A percentile compares a stretch with the other conserved stretches of the same genome.
phyloP scores from a whole-genome alignment of 2,888 invertebrate species.

The Plagiodera versicolora region DNA sequence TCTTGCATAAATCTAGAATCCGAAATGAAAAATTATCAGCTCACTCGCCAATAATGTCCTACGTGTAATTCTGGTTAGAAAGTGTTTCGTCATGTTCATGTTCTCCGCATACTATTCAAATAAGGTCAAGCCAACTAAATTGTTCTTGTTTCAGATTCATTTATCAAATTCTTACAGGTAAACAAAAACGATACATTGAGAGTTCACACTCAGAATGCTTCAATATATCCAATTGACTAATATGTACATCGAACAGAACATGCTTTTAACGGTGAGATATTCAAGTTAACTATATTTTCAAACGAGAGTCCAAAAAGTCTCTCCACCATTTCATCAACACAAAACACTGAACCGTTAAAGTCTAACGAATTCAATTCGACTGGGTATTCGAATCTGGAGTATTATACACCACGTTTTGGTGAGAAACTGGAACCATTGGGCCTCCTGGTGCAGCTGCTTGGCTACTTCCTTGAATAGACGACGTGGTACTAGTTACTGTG shows the following conservation, averaged over 20 bases:
- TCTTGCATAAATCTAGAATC: too few species aligned
- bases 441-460: slow-evolving; percentile 36
- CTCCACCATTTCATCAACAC: slow-evolving; percentile 11
- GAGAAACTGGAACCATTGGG: slow-evolving; percentile 43
- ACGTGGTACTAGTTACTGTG: slow-evolving; percentile 52
- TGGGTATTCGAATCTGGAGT: slow-evolving; percentile 43
- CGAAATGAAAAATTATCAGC: too few species aligned
- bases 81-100: too few species aligned
- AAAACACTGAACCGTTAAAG: neutral
- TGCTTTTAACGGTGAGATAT: neutral
- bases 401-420: slow-evolving; percentile 38
- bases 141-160: too few species aligned
- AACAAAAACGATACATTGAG: too few species aligned
- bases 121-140: too few species aligned
- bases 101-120: too few species aligned
- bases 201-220: too few species aligned
- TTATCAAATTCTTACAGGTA: too few species aligned
- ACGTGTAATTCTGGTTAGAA: too few species aligned
- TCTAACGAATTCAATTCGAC: slow-evolving; percentile 13
- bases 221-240: neutral
- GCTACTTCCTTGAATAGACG: slow-evolving; percentile 38
- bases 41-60: too few species aligned
- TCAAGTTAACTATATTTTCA: neutral
- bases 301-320: neutral
- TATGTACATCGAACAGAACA: neutral